Percentiles rank a stretch among this genome's conserved stretches.
These are phyloP conservation scores for Todus mexicanus DNA, from an alignment of 2,797 vertebrate species.

Conservation along the genomic window DNA sequence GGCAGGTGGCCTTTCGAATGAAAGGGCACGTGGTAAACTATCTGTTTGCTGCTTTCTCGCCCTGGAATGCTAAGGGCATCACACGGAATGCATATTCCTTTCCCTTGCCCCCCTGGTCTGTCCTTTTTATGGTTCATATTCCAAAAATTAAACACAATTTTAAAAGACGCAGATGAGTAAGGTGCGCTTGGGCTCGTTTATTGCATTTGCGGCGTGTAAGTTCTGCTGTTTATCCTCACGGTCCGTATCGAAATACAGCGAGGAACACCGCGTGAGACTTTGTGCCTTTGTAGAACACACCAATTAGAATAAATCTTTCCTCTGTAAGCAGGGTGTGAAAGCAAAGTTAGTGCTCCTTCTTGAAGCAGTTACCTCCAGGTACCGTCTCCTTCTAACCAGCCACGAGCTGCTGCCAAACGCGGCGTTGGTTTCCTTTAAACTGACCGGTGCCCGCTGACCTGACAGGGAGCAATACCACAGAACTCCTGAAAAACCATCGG, in stretches of 20 bases:
- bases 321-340: slow-evolving; percentile 15
- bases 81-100: background rate
- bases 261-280: background rate
- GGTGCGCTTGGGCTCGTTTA: slow-evolving; percentile 6
- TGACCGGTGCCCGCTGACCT: background rate
- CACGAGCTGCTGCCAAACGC: background rate
- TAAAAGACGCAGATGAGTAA: background rate
- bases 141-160: background rate
- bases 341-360: background rate
- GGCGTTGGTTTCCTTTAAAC: background rate
- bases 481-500: background rate
- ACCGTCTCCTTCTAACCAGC: background rate
- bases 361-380: background rate
- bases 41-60: slow-evolving; percentile 37
- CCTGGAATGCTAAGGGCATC: slow-evolving; percentile 34
- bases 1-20: slow-evolving; percentile 67
- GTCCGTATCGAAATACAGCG: background rate
- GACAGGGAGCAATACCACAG: background rate
- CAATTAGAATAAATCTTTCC: background rate
- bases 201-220: background rate
- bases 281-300: background rate
- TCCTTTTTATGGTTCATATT: background rate
- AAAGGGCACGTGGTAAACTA: slow-evolving; percentile 52
- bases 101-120: background rate
- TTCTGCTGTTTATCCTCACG: slow-evolving; percentile 28